These are phyloP conservation scores for Glaucopsyche alexis DNA, from an alignment of 2,888 invertebrate genomes.

Conservation along the genomic window DNA sequence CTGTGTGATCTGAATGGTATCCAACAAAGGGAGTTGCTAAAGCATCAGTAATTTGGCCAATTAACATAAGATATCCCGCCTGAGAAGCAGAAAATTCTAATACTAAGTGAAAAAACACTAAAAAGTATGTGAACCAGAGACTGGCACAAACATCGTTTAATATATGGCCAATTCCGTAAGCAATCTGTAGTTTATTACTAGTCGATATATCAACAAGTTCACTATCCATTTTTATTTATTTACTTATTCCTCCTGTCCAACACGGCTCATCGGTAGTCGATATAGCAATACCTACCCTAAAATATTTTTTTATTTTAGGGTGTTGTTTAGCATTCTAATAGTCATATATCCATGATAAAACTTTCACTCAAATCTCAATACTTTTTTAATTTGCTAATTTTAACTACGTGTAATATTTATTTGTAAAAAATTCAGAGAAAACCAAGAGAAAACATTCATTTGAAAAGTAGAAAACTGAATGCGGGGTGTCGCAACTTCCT, in stretches of 20 bases:
- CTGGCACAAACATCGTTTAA: constrained; percentile 95
- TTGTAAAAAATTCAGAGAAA: too few relatives aligned
- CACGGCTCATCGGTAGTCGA: constrained; percentile 2
- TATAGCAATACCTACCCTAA: neutral
- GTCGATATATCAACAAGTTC: constrained; percentile 71
- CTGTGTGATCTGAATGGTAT: constrained; percentile 87
- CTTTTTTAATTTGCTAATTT: too few relatives aligned
- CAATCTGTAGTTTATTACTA: constrained; percentile 69
- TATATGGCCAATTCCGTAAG: constrained; percentile 90
- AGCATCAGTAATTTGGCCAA: constrained; percentile 93
- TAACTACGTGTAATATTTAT: too few relatives aligned
- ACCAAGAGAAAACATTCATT: too few relatives aligned
- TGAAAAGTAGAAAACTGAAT: too few relatives aligned
- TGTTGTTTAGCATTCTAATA: neutral
- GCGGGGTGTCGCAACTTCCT: too few relatives aligned
- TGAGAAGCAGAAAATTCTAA: constrained; percentile 78
- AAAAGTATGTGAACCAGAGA: constrained; percentile 95
- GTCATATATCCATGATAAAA: neutral
- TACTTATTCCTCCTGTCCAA: constrained; percentile 16
- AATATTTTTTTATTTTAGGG: neutral
- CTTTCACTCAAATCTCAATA: too few relatives aligned
- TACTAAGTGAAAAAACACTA: constrained; percentile 88
- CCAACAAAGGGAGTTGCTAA: constrained; percentile 94
- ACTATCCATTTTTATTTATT: constrained; percentile 60
- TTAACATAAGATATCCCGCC: constrained; percentile 84